Percentiles rank a stretch among this genome's conserved stretches.
Conservation (phyloP, 2,797 vertebrate species). For the Acropternis orthonyx region DNA sequence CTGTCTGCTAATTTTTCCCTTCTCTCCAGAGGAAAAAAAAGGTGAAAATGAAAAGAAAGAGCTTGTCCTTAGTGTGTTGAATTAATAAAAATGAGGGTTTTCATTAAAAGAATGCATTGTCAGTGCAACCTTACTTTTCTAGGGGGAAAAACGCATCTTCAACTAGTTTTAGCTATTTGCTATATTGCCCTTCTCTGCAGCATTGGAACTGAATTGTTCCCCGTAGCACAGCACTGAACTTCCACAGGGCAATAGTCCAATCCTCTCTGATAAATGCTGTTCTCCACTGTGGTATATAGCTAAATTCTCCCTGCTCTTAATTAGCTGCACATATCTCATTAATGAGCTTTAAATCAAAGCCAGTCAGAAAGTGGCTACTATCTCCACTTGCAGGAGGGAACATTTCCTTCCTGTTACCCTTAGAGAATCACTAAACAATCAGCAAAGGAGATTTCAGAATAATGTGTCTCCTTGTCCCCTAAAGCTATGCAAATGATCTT, state of each 20-base stretch:
- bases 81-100: constrained; percentile 19
- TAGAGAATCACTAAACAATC: constrained; percentile 55
- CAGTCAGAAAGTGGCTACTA: constrained; percentile 45
- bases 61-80: not conserved
- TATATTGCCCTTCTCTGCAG: not conserved
- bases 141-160: not conserved
- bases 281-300: constrained; percentile 34
- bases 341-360: constrained; percentile 58
- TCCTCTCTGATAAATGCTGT: constrained; percentile 53
- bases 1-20: constrained; percentile 29
- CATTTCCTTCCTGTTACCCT: constrained; percentile 39
- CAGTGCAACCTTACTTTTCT: constrained; percentile 14
- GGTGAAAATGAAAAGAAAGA: not conserved
- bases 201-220: not conserved
- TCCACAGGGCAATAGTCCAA: constrained; percentile 30
- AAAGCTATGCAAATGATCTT: constrained; percentile 64
- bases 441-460: constrained; percentile 65
- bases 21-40: not conserved
- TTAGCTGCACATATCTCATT: constrained; percentile 60
- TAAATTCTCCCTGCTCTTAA: constrained; percentile 54
- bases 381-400: constrained; percentile 47
- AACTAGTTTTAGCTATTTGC: constrained; percentile 9
- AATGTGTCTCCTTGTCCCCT: constrained; percentile 57
- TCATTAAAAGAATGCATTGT: not conserved
- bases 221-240: constrained; percentile 7